Conservation (phyloP, 2,113 vertebrate genomes). For the Oncorhynchus clarkii region DNA sequence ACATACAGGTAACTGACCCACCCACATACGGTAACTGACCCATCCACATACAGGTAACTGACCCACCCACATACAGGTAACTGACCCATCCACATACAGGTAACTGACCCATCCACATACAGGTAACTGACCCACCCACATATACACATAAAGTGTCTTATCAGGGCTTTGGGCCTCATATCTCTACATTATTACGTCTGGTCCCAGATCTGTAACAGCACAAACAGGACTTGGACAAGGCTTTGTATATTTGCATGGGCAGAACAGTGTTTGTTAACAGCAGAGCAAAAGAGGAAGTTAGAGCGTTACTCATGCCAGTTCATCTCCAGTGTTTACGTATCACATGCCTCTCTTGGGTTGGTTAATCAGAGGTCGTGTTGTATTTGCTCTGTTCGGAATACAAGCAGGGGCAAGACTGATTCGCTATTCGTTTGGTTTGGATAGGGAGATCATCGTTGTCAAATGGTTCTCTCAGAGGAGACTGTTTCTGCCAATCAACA, state of each 20-base stretch:
- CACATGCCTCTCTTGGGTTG: slow-evolving; percentile 21
- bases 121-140: no score
- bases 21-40: no score
- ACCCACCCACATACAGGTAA: no score
- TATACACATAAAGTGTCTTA: no score
- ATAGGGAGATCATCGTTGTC: background rate
- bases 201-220: slow-evolving; percentile 6
- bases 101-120: no score
- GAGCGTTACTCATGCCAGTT: background rate
- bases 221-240: no score
- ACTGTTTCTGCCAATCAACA: background rate
- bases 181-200: slow-evolving; percentile 11
- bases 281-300: slow-evolving; percentile 28
- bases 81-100: no score
- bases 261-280: no score
- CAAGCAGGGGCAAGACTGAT: background rate
- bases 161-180: no score
- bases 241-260: no score
- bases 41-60: no score
- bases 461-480: background rate
- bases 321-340: slow-evolving; percentile 33
- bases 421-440: background rate
- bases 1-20: no score
- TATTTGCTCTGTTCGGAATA: background rate
- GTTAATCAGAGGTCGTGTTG: slow-evolving; percentile 16